Evolutionary conservation across 2,113 vertebrate genomes (phyloP), one percentile per base, ranked within the genome.

Genomic region (Leptosomus discolor): DNA sequence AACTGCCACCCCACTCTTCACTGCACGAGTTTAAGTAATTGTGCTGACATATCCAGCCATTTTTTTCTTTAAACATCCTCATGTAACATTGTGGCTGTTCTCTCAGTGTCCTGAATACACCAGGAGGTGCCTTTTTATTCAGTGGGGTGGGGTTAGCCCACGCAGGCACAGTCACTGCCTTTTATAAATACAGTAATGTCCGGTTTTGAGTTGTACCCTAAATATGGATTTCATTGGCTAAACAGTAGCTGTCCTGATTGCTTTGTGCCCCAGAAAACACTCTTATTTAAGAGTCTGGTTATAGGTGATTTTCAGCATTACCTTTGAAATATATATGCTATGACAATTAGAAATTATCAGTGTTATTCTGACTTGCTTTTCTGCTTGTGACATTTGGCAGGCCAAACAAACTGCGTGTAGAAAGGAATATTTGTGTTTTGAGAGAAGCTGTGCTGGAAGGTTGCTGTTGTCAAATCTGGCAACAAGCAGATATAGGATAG

Each of bases 31-130:
- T 92, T 48, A 56, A 87, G 77, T 26, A 63, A 58, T 51, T 68
- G 5, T 0, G 0, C 6, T 20, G 56, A 56, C 2, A 3, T 56
- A 89, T 63, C 3, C 21, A 74, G 54, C 3, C 2, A 0, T 19
- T 64, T 46, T 37, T 46, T 74, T 30, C 20, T 85, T 61, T 34
- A 30, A 58, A 23, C 11, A 16, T n/a, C 11, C 14, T 71, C 36
- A 57, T 53, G 14, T 32, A 68, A 22, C 3, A 4, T 23, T 20
- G 3, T 8, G 9, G 16, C 8, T 70, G 1, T 61, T 78, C 14
- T 82, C 17, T 67, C 54, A 69, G 36, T 64, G n/a, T 60, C 20
- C 12, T 37, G 34, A 32, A 43, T 29, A 29, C 34, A 77, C 8
- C 27, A 50, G 27, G 18, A 71, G 8, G 15, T 58, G 20, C 8